phyloP scores from a whole-genome alignment of 2,113 vertebrate genomes.

The Bucco capensis region DNA sequence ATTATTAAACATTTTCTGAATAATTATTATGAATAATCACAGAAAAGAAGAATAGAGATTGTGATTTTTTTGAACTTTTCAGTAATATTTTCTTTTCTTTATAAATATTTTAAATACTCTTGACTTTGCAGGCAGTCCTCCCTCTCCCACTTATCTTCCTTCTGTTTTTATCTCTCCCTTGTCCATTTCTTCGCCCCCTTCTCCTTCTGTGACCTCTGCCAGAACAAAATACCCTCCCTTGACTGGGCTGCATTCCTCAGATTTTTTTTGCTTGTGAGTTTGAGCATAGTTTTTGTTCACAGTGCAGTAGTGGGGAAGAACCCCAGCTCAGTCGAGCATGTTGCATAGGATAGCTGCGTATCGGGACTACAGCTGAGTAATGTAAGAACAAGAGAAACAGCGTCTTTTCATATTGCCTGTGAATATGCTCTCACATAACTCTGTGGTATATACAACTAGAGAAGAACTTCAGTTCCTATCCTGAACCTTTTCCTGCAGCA shows the following conservation, averaged over 20 bases:
- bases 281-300: background rate
- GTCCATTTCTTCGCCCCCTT: background rate
- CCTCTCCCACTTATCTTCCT: background rate
- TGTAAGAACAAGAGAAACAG: background rate
- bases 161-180: background rate
- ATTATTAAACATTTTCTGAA: too few relatives aligned
- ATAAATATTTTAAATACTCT: background rate
- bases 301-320: background rate
- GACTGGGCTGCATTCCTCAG: background rate
- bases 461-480: background rate
- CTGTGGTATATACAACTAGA: background rate
- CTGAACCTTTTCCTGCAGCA: background rate
- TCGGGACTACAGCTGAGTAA: background rate
- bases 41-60: background rate
- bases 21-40: too few relatives aligned
- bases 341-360: background rate
- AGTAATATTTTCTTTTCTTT: background rate
- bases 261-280: background rate
- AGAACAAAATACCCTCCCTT: background rate
- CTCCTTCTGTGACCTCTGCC: background rate
- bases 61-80: background rate
- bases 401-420: background rate
- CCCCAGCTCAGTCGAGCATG: background rate
- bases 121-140: background rate
- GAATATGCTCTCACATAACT: rapidly evolving